Conservation (phyloP, 2,888 invertebrate genomes). For the Cataglyphis livida region DNA sequence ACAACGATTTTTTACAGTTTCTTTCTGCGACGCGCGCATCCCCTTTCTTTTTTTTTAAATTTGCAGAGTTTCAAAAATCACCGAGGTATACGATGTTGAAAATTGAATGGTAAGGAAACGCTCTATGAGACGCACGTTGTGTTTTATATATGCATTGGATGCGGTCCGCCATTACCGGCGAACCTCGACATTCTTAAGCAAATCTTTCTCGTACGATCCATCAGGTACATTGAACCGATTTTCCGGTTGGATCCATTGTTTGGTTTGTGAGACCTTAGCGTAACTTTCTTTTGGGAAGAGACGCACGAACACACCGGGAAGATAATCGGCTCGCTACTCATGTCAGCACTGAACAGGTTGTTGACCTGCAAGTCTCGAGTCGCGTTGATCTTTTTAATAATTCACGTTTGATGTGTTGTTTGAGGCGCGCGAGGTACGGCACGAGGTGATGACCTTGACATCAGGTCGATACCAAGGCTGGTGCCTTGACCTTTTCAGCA, state of each 20-base stretch:
- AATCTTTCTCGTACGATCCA: conserved; percentile 63
- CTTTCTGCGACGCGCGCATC: conserved; percentile 62
- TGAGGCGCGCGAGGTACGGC: conserved; percentile 11
- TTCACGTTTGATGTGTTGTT: conserved; percentile 22
- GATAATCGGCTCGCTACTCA: conserved; percentile 24
- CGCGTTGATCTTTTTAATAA: conserved; percentile 21
- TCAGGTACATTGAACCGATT: conserved; percentile 57
- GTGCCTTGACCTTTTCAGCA: conserved; percentile 71
- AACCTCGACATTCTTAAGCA: conserved; percentile 68
- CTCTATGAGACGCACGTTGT: conserved; percentile 44
- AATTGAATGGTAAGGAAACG: neutral
- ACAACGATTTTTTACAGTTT: conserved; percentile 71
- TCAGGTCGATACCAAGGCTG: conserved; percentile 56
- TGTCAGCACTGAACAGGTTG: conserved; percentile 1
- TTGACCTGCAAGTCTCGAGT: conserved; percentile 18
- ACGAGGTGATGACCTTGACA: conserved; percentile 66
- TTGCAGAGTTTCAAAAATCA: neutral
- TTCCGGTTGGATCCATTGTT: conserved; percentile 63
- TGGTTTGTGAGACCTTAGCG: conserved; percentile 2
- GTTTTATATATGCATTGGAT: conserved; percentile 38
- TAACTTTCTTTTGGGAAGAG: conserved; percentile 55
- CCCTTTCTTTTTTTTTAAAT: conserved; percentile 7
- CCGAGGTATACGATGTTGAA: neutral
- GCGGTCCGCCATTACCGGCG: conserved; percentile 65
- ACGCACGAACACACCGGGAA: neutral